Base-by-base conservation (phyloP, 2,113 vertebrate species). In the Henicopernis longicauda region DNA sequence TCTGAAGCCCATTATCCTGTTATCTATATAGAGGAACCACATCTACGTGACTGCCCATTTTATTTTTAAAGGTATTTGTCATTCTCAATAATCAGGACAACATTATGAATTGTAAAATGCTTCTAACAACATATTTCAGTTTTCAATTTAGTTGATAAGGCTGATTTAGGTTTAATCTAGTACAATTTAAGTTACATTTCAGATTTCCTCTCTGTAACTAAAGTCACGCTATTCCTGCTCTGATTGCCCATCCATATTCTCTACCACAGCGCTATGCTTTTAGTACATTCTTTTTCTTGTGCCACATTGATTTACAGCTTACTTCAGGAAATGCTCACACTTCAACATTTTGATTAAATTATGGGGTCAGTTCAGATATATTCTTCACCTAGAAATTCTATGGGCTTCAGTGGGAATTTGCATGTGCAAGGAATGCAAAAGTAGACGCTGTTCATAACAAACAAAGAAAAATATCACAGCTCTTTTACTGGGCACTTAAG, bases 161-260 rank as follows among this genome's bases (percentile, higher is more conserved):
- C 16, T 70, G 73, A 89, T 84, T 84, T 62, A n/a, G 27, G 27
- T 79, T 84, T 94, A 61, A 93, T 79, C 90, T 81, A 52, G 34
- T 50, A n/a, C 62, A 62, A 44, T 16, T 70, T 58, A 55, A 71
- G 40, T n/a, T 69, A 19, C 13, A 16, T 85, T 87, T 76, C 40
- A 72, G 45, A 87, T 90, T 85, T 79, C 25, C 19, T 65, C 45
- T 45, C 71, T 11, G 70, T 63, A 72, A 44, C 55, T 72, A 2
- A 76, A 90, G 70, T 52, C 66, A 36, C 1, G 2, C 13, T 52
- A 2, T 58, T 82, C 84, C 38, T 79, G 84, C 21, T 52, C 19
- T 84, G 77, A 84, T 86, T 91, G 82, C 62, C 72, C 25, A 50
- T 67, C 59, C n/a, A 13, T 36, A 79, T 71, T 79, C 70, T 63